A percentile compares a stretch with the other conserved stretches of the same genome.
Evolutionary conservation across 2,113 vertebrate genomes (phyloP).

Genomic region (Tympanuchus pallidicinctus): DNA sequence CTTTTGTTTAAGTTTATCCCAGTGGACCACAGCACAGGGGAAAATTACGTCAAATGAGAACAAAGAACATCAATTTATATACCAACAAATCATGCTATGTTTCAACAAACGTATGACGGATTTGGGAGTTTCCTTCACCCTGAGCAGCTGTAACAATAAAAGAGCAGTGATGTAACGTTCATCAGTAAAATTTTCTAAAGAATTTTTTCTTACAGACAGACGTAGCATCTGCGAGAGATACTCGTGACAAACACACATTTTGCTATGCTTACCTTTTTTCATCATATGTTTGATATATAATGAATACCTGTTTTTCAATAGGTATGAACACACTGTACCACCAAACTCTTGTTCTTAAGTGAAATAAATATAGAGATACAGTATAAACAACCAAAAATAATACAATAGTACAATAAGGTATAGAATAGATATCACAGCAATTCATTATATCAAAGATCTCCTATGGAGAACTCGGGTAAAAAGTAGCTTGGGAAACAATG

Average conservation of each 20-base stretch:
- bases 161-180: background rate
- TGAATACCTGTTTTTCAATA: background rate
- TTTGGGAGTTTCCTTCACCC: background rate
- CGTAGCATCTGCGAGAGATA: background rate
- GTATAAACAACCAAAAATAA: background rate
- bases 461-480: background rate
- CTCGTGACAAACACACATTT: background rate
- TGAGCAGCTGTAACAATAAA: conserved; percentile 7
- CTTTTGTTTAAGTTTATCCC: background rate
- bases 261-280: background rate
- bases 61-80: background rate
- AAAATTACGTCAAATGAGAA: background rate
- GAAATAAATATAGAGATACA: background rate
- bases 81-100: background rate
- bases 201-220: background rate
- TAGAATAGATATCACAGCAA: background rate
- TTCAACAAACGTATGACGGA: background rate
- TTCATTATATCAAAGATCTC: background rate
- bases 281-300: background rate
- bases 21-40: background rate
- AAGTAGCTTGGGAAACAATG: background rate
- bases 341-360: background rate
- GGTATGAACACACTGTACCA: background rate
- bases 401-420: background rate
- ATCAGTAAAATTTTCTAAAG: background rate